Conservation (phyloP, 2,888 invertebrate genomes). For the Helicoverpa assulta region DNA sequence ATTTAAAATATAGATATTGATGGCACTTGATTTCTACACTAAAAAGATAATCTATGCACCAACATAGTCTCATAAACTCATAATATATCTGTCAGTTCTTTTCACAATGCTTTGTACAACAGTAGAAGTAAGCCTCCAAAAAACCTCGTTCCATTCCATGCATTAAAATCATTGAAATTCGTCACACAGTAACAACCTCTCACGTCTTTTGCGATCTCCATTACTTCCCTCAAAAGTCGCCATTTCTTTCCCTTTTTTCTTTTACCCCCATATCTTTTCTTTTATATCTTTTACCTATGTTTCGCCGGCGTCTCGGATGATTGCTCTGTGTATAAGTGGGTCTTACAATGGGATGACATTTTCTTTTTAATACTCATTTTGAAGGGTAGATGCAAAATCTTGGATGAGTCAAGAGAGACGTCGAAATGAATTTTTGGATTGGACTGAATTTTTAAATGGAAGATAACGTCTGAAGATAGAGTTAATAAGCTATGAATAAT, state of each 20-base stretch:
- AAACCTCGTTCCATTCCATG: slow-evolving; percentile 14
- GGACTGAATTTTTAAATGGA: slow-evolving; percentile 38
- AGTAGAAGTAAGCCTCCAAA: background rate
- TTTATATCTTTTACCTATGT: slow-evolving; percentile 68
- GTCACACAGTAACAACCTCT: slow-evolving; percentile 45
- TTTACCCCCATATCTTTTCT: slow-evolving; percentile 69
- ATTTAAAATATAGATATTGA: too few relatives aligned
- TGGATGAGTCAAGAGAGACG: slow-evolving; percentile 39
- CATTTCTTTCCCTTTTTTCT: slow-evolving; percentile 61
- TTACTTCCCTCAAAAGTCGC: slow-evolving; percentile 63
- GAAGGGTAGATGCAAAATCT: slow-evolving; percentile 35
- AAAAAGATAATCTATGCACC: too few relatives aligned
- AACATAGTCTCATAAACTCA: too few relatives aligned
- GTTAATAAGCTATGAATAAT: slow-evolving; percentile 19
- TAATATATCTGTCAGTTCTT: too few relatives aligned
- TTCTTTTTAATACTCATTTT: slow-evolving; percentile 81
- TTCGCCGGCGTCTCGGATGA: slow-evolving; percentile 78
- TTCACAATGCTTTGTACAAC: too few relatives aligned
- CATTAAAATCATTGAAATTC: slow-evolving; percentile 53
- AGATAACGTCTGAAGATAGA: slow-evolving; percentile 2
- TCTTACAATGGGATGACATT: slow-evolving; percentile 72
- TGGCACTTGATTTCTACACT: too few relatives aligned
- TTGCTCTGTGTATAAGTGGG: slow-evolving; percentile 76
- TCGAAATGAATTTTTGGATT: slow-evolving; percentile 48
- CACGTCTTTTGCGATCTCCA: slow-evolving; percentile 63